Evolutionary conservation across 2,797 vertebrate genomes (phyloP).

Genomic region (Clamator glandarius): DNA sequence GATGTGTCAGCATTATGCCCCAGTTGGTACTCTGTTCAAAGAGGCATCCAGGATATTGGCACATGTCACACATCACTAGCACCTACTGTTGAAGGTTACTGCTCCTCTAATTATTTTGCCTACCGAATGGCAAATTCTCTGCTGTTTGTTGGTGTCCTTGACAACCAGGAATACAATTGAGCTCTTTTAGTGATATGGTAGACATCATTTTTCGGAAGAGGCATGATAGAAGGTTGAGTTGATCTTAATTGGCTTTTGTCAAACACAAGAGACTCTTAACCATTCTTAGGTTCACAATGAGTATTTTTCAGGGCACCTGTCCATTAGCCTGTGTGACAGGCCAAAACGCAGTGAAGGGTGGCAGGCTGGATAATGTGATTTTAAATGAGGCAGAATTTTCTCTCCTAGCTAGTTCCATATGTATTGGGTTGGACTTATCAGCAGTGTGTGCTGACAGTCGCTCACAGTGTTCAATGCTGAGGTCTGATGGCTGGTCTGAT

Average conservation of each 20-base stretch:
- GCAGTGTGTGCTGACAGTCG: not conserved
- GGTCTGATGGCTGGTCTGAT: slow-evolving; percentile 41
- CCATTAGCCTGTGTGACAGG: slow-evolving; percentile 26
- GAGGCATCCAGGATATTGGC: not conserved
- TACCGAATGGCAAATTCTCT: not conserved
- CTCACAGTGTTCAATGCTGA: not conserved
- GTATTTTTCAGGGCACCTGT: not conserved
- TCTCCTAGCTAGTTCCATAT: slow-evolving; percentile 39
- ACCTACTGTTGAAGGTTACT: not conserved
- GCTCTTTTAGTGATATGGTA: not conserved
- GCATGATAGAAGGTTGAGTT: not conserved
- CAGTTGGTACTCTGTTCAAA: not conserved
- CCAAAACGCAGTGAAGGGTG: slow-evolving; percentile 45
- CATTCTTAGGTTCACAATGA: not conserved
- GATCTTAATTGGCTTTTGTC: slow-evolving; percentile 44
- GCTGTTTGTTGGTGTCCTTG: not conserved
- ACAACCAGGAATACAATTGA: not conserved
- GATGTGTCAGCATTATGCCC: not conserved
- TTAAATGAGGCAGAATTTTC: slow-evolving; percentile 52
- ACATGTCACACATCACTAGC: not conserved
- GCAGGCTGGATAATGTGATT: slow-evolving; percentile 55
- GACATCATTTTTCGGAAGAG: not conserved
- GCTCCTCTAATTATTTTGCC: slow-evolving; percentile 7
- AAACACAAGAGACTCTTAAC: not conserved
- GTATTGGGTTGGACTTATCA: slow-evolving; percentile 34